A percentile compares a stretch with the other conserved stretches of the same genome.
phyloP scores from a whole-genome alignment of 2,888 invertebrate species.

The Spialia ferax region DNA sequence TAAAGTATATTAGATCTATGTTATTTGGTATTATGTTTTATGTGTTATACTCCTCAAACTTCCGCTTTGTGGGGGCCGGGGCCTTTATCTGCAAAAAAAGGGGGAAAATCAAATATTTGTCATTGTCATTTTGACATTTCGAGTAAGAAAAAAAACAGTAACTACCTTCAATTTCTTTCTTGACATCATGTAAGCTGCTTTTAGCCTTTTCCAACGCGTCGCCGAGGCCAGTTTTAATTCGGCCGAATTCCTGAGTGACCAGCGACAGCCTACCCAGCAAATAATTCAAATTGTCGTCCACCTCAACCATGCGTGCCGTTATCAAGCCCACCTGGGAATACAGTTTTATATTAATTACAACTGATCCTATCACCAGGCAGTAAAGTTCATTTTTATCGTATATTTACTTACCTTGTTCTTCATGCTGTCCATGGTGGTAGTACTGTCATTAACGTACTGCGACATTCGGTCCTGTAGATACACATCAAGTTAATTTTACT shows the following conservation, averaged over 20 bases:
- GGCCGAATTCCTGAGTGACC: conserved; percentile 94
- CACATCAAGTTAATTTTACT: conserved; percentile 38
- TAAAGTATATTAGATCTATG: conserved; percentile 53
- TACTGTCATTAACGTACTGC: conserved; percentile 92
- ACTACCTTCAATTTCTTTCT: conserved; percentile 63
- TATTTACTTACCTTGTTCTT: conserved; percentile 89
- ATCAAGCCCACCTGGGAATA: conserved; percentile 89
- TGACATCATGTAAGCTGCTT: conserved; percentile 88
- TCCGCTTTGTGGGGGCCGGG: conserved; percentile 86
- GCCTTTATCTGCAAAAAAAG: conserved; percentile 71
- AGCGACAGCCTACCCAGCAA: conserved; percentile 92
- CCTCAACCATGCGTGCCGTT: conserved; percentile 91
- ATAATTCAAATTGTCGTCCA: conserved; percentile 94
- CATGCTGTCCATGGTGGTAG: conserved; percentile 92
- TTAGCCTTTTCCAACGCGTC: conserved; percentile 91
- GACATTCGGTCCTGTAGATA: conserved; percentile 90
- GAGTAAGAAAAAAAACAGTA: background rate
- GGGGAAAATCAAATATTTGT: background rate
- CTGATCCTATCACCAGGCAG: conserved; percentile 17
- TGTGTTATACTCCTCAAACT: conserved; percentile 43
- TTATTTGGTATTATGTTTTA: conserved; percentile 58
- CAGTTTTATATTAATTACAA: conserved; percentile 2
- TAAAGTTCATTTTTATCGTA: conserved; percentile 42
- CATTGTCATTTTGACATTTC: background rate
- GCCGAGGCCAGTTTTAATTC: conserved; percentile 92